phyloP scores from a whole-genome alignment of 1,140 invertebrate species.

The Brachionus angularis region DNA sequence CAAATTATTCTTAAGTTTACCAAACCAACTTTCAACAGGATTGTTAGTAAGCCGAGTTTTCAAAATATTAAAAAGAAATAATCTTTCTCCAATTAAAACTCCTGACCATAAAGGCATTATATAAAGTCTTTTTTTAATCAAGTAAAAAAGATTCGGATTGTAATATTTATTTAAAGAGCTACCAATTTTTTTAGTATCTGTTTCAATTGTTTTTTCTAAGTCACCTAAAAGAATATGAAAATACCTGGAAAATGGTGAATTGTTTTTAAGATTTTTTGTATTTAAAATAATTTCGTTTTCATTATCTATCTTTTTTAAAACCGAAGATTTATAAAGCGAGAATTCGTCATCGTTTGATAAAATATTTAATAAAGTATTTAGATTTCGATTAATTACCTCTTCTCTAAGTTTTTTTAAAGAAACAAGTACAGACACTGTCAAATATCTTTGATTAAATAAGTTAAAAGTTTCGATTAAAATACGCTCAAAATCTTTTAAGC shows the following conservation, averaged over 20 bases:
- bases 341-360: background rate
- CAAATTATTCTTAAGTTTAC: background rate
- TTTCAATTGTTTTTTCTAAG: background rate
- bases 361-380: background rate
- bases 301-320: background rate
- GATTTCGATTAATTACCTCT: background rate
- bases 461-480: background rate
- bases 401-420: background rate
- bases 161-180: background rate
- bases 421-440: background rate
- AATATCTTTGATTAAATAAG: background rate
- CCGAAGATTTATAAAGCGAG: background rate
- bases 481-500: background rate
- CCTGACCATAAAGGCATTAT: background rate
- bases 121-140: background rate
- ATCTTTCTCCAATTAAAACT: background rate
- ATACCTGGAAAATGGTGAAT: too few species aligned
- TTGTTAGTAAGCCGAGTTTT: background rate
- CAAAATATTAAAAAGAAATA: background rate
- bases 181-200: background rate
- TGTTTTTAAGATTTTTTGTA: background rate
- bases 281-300: background rate
- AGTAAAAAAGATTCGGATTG: background rate
- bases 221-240: background rate
- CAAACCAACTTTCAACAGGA: background rate